These are phyloP conservation scores for Muscicapa adusta DNA, from an alignment of 2,113 vertebrate species.

Conservation along the genomic window DNA sequence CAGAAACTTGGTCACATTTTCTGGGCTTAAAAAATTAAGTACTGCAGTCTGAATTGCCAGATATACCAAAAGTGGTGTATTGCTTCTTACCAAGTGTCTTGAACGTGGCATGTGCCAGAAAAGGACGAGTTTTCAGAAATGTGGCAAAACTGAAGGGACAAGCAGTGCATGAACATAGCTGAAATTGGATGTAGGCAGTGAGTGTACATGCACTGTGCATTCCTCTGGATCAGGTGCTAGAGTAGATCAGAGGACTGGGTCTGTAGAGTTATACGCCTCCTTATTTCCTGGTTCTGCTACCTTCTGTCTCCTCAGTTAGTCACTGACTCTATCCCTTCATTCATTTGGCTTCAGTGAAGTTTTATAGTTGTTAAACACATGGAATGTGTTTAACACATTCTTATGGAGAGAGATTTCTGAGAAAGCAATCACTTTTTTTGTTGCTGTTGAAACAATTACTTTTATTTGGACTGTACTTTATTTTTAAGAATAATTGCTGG, in stretches of 20 bases:
- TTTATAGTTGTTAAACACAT: not conserved
- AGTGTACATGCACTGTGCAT: rapidly evolving
- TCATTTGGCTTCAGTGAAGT: not conserved
- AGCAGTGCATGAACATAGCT: too few species aligned
- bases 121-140: not conserved
- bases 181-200: rapidly evolving
- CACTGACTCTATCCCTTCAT: not conserved
- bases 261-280: not conserved
- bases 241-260: not conserved
- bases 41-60: not conserved
- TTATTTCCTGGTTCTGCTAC: not conserved
- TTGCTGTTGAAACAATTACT: not conserved
- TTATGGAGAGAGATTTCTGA: not conserved
- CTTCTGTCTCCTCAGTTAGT: not conserved
- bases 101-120: not conserved
- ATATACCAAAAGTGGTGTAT: not conserved
- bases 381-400: not conserved
- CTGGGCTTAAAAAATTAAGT: not conserved
- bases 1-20: not conserved
- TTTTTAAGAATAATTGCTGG: not conserved
- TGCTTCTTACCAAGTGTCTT: not conserved
- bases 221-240: not conserved
- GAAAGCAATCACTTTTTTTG: not conserved
- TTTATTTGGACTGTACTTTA: not conserved
- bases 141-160: not conserved